These are phyloP conservation scores for Rutilus rutilus DNA, from an alignment of 2,113 vertebrate genomes.

Conservation along the genomic window DNA sequence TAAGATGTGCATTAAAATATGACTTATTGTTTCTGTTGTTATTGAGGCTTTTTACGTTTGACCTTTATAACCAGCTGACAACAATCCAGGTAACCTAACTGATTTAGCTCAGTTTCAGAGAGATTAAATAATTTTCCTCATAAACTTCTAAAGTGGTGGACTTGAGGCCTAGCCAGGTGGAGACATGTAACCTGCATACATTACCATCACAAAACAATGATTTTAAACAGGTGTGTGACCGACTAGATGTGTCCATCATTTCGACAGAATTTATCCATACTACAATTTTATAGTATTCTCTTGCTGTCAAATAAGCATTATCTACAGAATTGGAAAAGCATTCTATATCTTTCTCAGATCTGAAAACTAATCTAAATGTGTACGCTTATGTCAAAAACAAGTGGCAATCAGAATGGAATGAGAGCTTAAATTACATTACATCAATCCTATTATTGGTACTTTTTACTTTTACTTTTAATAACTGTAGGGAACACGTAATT, in stretches of 20 bases:
- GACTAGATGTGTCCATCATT: not conserved
- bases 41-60: not conserved
- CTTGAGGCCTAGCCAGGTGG: not conserved
- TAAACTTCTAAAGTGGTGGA: not conserved
- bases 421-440: not conserved
- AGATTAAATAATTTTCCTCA: not conserved
- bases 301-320: not conserved
- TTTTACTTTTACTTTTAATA: not conserved
- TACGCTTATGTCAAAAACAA: not conserved
- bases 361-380: not conserved
- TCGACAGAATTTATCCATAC: not conserved
- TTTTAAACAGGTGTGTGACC: not conserved
- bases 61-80: not conserved
- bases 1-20: not conserved
- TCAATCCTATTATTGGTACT: not conserved
- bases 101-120: not conserved
- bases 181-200: not conserved
- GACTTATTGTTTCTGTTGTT: not conserved
- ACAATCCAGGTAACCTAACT: not conserved
- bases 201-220: not conserved
- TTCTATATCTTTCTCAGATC: not conserved
- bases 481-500: not conserved
- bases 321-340: not conserved
- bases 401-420: not conserved
- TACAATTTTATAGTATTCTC: not conserved